These are phyloP conservation scores for Clupea harengus DNA, from an alignment of 2,113 vertebrate genomes.

Conservation along the genomic window DNA sequence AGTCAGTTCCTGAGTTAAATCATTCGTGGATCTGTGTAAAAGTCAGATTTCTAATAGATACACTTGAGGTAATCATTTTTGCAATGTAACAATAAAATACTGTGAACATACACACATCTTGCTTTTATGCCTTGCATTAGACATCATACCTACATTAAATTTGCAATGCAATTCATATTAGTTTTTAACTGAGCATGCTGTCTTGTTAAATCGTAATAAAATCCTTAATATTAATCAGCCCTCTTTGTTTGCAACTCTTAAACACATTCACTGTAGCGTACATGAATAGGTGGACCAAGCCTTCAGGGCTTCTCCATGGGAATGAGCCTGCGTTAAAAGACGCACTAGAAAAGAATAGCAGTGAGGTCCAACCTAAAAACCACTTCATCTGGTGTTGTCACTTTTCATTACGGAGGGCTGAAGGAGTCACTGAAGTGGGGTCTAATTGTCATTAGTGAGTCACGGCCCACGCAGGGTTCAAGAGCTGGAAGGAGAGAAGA, in stretches of 20 bases:
- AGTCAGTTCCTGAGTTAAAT: not conserved
- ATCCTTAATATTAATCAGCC: not conserved
- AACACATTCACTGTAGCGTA: not conserved
- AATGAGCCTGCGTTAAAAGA: not conserved
- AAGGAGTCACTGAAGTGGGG: conserved; percentile 15
- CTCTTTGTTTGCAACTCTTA: not conserved
- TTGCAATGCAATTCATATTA: not conserved
- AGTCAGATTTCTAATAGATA: not conserved
- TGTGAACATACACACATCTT: not conserved
- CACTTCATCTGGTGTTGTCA: conserved; percentile 8
- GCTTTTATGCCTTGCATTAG: not conserved
- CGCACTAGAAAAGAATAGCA: not conserved
- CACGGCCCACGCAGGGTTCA: not conserved
- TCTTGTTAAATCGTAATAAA: not conserved
- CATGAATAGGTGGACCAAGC: not conserved
- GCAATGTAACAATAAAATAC: not conserved
- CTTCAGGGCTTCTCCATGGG: not conserved
- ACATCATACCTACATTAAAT: not conserved
- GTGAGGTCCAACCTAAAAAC: not conserved
- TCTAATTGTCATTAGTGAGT: not conserved
- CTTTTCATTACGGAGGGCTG: not conserved
- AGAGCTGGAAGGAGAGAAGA: not conserved
- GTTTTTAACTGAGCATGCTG: not conserved
- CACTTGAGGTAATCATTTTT: not conserved
- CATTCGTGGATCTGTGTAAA: not conserved